These are phyloP conservation scores for Germaria angustata DNA, from an alignment of 2,888 invertebrate species.

Conservation along the genomic window DNA sequence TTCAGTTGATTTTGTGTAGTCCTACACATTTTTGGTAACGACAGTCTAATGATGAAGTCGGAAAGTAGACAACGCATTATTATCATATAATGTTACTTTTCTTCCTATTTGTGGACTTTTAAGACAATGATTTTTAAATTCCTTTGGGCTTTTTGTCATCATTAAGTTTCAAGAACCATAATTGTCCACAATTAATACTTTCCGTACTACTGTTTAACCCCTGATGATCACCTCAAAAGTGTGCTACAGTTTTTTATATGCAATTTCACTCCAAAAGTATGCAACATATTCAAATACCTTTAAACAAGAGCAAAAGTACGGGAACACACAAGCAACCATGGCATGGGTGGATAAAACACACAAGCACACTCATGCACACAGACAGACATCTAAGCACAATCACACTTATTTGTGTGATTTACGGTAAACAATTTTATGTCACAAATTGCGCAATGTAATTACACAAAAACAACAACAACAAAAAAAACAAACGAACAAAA, in stretches of 20 bases:
- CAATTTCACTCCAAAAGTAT: constrained; percentile 23
- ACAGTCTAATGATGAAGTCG: no score
- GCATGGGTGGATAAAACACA: background rate
- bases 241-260: constrained; percentile 17
- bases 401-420: constrained; percentile 28
- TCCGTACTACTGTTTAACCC: constrained; percentile 7
- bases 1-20: no score
- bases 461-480: constrained; percentile 29
- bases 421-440: constrained; percentile 48
- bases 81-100: no score
- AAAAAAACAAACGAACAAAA: constrained; percentile 17
- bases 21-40: no score
- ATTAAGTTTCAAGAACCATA: no score
- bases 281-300: constrained; percentile 15
- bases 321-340: background rate
- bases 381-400: background rate
- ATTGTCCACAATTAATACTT: no score
- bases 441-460: constrained; percentile 53
- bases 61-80: no score
- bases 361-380: background rate
- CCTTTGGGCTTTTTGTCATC: no score
- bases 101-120: no score
- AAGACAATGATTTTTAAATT: no score
- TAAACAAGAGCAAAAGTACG: background rate
- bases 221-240: constrained; percentile 24